Evolutionary conservation across 2,113 vertebrate species (phyloP).

Genomic region (Irena cyanogastra): DNA sequence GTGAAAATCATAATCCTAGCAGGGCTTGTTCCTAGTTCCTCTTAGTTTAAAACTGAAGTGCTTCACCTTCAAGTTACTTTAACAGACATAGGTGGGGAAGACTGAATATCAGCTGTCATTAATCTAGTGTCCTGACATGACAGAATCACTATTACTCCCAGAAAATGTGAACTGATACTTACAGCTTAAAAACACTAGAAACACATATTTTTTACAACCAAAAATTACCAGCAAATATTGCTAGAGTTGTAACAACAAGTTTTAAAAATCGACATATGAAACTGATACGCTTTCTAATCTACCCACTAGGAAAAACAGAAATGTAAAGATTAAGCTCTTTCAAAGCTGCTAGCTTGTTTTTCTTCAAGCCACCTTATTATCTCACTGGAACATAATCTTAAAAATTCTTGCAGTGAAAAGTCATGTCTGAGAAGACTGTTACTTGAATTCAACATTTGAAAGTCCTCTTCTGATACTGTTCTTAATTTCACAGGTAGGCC

Average conservation of each 20-base stretch:
- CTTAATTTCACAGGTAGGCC: background rate
- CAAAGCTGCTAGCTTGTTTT: constrained; percentile 10
- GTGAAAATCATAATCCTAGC: constrained; percentile 58
- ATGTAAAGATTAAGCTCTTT: background rate
- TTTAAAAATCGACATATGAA: background rate
- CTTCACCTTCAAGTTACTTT: constrained; percentile 41
- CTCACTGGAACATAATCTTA: background rate
- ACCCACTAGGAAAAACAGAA: background rate
- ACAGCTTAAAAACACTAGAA: constrained; percentile 15
- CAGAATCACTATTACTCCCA: constrained; percentile 25
- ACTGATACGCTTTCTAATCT: background rate
- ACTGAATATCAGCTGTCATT: constrained; percentile 8
- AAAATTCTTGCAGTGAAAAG: background rate
- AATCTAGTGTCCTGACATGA: background rate
- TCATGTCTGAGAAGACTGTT: background rate
- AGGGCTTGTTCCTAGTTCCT: constrained; percentile 20
- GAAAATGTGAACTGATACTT: background rate
- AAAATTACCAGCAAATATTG: background rate
- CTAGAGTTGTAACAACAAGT: background rate
- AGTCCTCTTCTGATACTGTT: background rate
- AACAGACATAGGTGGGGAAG: constrained; percentile 16
- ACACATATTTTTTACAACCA: background rate
- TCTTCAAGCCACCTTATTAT: background rate
- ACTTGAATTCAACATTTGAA: background rate
- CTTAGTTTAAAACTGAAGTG: background rate